Percentiles rank a stretch among this genome's conserved stretches.
Conservation (phyloP, 2,888 invertebrate genomes). For the Mesorhabditis spiculigera region DNA sequence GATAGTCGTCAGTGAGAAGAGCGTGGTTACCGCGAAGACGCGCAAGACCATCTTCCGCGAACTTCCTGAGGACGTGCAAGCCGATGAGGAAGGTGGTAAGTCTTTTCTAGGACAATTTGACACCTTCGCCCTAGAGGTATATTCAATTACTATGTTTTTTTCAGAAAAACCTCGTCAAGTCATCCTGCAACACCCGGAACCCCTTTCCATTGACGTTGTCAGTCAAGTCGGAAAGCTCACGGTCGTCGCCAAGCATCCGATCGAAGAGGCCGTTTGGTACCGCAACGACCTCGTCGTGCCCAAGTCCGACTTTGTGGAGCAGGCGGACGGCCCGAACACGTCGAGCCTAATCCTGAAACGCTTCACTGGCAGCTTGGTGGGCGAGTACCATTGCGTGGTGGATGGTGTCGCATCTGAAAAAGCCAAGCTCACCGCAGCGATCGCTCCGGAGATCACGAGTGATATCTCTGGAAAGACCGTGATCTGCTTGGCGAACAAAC, state of each 20-base stretch:
- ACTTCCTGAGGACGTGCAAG: background rate
- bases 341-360: constrained; percentile 22
- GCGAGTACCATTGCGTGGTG: constrained; percentile 37
- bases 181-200: constrained; percentile 28
- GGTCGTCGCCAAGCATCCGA: constrained; percentile 20
- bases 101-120: too few relatives aligned
- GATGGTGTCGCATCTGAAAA: constrained; percentile 33
- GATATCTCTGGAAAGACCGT: constrained; percentile 16
- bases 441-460: constrained; percentile 8
- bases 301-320: constrained; percentile 19
- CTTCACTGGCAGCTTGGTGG: constrained; percentile 29
- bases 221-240: constrained; percentile 20
- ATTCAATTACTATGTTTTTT: too few relatives aligned
- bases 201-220: constrained; percentile 24
- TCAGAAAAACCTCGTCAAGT: constrained; percentile 16
- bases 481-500: constrained; percentile 33
- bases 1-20: constrained; percentile 1
- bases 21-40: constrained; percentile 4
- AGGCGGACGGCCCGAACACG: constrained; percentile 9
- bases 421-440: constrained; percentile 25
- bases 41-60: background rate
- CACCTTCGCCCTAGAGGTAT: too few relatives aligned
- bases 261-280: constrained; percentile 31
- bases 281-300: constrained; percentile 32
- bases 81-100: background rate